Percentiles rank a stretch among this genome's conserved stretches.
These are phyloP conservation scores for Neodiprion pinetum DNA, from an alignment of 1,140 invertebrate species.

Conservation along the genomic window DNA sequence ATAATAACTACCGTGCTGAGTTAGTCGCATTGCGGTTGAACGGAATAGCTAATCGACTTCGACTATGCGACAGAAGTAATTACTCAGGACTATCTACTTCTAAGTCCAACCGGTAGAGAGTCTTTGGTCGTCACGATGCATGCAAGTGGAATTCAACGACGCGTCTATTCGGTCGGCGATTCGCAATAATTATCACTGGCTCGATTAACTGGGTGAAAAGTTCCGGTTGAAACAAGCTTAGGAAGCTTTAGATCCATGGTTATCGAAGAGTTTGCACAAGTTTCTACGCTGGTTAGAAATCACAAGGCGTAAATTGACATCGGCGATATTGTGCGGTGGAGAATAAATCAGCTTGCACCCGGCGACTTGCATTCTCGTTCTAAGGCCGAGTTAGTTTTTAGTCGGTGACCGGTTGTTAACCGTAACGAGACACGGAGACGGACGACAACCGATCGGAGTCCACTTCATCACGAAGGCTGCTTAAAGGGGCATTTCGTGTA, in stretches of 20 bases:
- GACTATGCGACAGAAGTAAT: neutral
- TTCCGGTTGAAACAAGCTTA: no score
- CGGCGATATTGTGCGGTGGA: no score
- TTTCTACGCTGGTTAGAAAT: neutral
- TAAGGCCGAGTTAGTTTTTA: slow-evolving; percentile 1
- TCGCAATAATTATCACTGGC: no score
- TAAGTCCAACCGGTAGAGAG: no score
- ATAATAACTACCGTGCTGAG: neutral
- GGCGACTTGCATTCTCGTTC: neutral
- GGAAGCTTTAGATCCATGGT: neutral
- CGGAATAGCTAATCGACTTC: neutral
- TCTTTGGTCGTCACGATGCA: no score
- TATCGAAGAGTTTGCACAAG: neutral
- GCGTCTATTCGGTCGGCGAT: no score
- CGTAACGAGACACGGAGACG: neutral
- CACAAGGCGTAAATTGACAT: no score
- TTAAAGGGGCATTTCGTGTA: slow-evolving; percentile 3
- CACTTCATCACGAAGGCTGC: neutral
- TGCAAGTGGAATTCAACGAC: no score
- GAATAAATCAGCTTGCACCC: no score
- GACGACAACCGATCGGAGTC: neutral
- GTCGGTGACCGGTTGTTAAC: neutral
- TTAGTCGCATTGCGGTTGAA: slow-evolving; percentile 1
- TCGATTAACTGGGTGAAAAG: no score
- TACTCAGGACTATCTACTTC: neutral